Evolutionary conservation across 2,888 invertebrate genomes (phyloP), one percentile per base, ranked within the genome.

Genomic region (Neoitamus cyanurus): DNA sequence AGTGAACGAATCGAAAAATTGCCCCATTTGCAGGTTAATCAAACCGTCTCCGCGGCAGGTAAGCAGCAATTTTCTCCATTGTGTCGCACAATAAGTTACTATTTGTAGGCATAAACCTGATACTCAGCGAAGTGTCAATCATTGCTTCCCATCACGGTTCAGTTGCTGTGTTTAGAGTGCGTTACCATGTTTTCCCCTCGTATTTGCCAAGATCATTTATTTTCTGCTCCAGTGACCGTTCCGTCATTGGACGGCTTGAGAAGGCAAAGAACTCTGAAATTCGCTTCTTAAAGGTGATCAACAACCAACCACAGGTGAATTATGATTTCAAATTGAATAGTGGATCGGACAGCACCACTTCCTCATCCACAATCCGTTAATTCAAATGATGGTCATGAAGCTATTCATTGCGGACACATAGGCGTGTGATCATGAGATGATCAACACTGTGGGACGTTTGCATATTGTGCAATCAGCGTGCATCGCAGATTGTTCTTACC

Each of bases 161-260:
- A 83, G 83, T 83, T 83, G 30, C 20, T 46, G 30, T 72, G 70
- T 28, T 42, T 83, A 46, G 70, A 83, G 46, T 83, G 83, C 83
- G 83, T 83, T 83, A 83, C 83, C 48, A 72, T 82, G 34, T 82
- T 69, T 69, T 69, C 25, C 28, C 68, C 42, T 28, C 70, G 13
- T 42, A 37, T 75, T 34, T 75, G 73, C 36, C 46, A 83, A 75
- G 73, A 83, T 77, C 84, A 42, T 84, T 84, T 84, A 84, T 84
- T 84, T 84, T 84, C 84, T 84, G 84, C 84, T 84, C 84, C 84
- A 68, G 15, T 84, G 84, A 73, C 75, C 69, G 84, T 84, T 75
- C 73, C 84, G 84, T 84, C 75, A 83, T 83, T 73, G 72, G 46
- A 72, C 42, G 28, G n/a, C 30, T 13, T 42, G 15, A 30, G 68